phyloP scores from a whole-genome alignment of 2,113 vertebrate genomes.

The Ciconia stormi region DNA sequence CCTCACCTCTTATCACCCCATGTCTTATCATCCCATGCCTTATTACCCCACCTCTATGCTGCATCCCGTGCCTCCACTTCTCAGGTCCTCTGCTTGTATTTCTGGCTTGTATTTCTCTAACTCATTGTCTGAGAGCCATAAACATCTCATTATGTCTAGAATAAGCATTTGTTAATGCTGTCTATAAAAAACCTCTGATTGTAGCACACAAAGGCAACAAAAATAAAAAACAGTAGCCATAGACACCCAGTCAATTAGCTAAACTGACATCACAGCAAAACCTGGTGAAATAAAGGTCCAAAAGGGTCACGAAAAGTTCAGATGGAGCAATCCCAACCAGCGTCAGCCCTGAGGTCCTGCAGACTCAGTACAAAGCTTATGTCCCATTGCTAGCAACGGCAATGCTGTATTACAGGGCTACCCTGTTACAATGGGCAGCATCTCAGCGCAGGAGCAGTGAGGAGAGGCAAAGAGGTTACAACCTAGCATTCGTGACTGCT shows the following conservation, averaged over 20 bases:
- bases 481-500: background rate
- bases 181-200: background rate
- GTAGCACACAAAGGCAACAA: background rate
- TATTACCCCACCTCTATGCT: background rate
- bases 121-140: background rate
- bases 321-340: background rate
- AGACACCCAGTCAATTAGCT: background rate
- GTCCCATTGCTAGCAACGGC: background rate
- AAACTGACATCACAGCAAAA: background rate
- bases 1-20: background rate
- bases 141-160: background rate
- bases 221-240: background rate
- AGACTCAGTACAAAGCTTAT: background rate
- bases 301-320: background rate
- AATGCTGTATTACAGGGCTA: background rate
- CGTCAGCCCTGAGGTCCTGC: background rate
- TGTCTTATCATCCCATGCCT: background rate
- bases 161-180: background rate
- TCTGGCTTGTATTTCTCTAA: background rate
- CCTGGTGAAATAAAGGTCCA: background rate
- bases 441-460: fast-evolving
- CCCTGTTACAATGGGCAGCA: background rate
- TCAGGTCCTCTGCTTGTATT: background rate
- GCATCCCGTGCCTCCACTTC: background rate
- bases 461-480: background rate